Evolutionary conservation across 30 jellyfish, hydroid and myxozoan species (phyloP), one percentile per base, ranked within the genome.

Genomic region (Aurelia sp.): DNA sequence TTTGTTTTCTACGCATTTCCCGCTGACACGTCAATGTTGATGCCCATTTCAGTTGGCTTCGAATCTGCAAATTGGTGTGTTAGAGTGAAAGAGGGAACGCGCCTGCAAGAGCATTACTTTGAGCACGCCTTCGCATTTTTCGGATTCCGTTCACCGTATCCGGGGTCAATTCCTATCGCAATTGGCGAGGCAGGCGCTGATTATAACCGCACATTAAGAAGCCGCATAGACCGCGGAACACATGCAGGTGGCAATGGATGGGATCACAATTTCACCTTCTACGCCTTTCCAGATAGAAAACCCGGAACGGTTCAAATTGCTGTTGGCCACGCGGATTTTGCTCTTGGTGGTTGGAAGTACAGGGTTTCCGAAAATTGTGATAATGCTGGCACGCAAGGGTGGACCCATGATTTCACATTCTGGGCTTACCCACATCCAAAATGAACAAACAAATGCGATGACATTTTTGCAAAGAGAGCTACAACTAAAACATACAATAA

Each of bases 181-280:
- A 41, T 80, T 22, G 90, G 90, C 15, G 90, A 80, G 53, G 82
- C 90, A 16, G 90, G 90, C 10, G 81, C 79, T 10, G 73, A 66
- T 44, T 44, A 63, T 73, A 53, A 61, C 61, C 67, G 30, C 19
- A 55, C 87, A 31, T 63, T 76, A 18, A 20, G 90, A 13, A 63
- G 72, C 21, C 72, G 90, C 8, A 68, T 80, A 18, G 82, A 64
- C 63, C 59, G 67, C 16, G 90, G 90, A n/a, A 31, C 81, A 3
- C 81, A 80, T 67, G 90, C 90, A 11, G 90, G 90, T 67, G 81
- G 81, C 10, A 64, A 65, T 63, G 90, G 90, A 8, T 80, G 90
- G 90, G 30, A 80, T 50, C 90, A 80, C 59, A 24, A 10, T 15
- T 63, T 80, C 62, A 64, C 90, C 15, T 71, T 80, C 19, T 80